Evolutionary conservation across 2,113 vertebrate genomes (phyloP).

Genomic region (Pungitius pungitius): DNA sequence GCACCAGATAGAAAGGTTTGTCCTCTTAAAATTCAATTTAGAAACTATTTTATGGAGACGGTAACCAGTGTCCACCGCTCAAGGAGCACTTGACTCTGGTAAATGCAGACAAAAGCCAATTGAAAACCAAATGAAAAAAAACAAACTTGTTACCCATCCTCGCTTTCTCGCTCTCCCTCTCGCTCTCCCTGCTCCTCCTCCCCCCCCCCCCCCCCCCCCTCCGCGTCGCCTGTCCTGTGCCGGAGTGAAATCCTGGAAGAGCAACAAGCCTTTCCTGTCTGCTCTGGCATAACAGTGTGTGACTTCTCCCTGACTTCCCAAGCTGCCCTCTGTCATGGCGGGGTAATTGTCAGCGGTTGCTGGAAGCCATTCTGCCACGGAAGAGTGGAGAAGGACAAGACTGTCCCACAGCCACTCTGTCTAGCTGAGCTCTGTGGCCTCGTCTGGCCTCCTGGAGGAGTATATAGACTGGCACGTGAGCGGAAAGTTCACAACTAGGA

Average conservation of each 20-base stretch:
- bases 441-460: conserved; percentile 58
- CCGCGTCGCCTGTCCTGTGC: conserved; percentile 22
- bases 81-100: conserved; percentile 71
- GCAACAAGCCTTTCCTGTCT: conserved; percentile 72
- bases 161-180: conserved; percentile 13
- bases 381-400: conserved; percentile 80
- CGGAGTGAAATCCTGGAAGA: conserved; percentile 62
- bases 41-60: conserved; percentile 48
- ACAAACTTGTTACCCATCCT: conserved; percentile 66
- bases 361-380: conserved; percentile 70
- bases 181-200: conserved; percentile 10
- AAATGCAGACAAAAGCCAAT: conserved; percentile 66
- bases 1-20: conserved; percentile 36
- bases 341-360: conserved; percentile 72
- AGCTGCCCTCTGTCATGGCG: conserved; percentile 66
- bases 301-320: conserved; percentile 82
- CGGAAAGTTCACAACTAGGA: conserved; percentile 71
- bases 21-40: conserved; percentile 65
- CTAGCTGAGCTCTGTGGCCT: conserved; percentile 55
- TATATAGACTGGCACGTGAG: conserved; percentile 56
- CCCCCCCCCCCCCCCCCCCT: not conserved
- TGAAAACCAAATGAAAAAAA: conserved; percentile 68
- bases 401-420: conserved; percentile 63
- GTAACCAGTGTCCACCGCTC: conserved; percentile 55
- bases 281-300: conserved; percentile 72